Evolutionary conservation across 2,113 vertebrate genomes (phyloP), one percentile per base, ranked within the genome.

Genomic region (Hipposideros armiger): DNA sequence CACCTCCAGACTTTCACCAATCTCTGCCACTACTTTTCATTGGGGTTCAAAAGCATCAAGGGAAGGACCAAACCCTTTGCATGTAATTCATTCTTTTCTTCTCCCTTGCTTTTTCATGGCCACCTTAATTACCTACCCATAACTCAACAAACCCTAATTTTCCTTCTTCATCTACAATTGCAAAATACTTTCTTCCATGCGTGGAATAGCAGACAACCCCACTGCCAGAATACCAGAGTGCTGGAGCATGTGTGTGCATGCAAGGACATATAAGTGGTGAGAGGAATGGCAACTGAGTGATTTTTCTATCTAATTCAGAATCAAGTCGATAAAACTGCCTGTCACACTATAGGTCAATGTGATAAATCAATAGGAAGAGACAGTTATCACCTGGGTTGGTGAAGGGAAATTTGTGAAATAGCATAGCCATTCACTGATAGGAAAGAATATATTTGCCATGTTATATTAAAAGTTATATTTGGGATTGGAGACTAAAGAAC

Each of bases 191-290:
- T 42, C 5, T 47, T 66, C 13, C 2, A 56, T 6, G 28, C 8
- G 0, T 8, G 20, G 11, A 60, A n/a, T 24, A 11, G 8, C 4
- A 81, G 9, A 64, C 1, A 11, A 30, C 2, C 0, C 3, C 8
- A 30, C 5, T 47, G 1, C 7, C 9, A 36, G 28, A 11, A 19
- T 28, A 4, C 1, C 6, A 11, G 78, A 17, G 13, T 17, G 1
- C 19, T 69, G 14, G 8, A 28, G 5, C 30, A 7, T 30, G 3
- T 17, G 7, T 17, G 45, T 16, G 7, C 2, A 28, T 50, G 20
- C 16, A 32, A 22, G 7, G 52, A 32, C 10, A n/a, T 1, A 5
- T 10, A 16, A 9, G 11, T 42, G 20, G 17, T 52, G 19, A 82
- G 30, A 4, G 54, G 4, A 36, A 16, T 47, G 30, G 14, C 62